phyloP scores from a whole-genome alignment of 2,888 invertebrate genomes.

The Nomada fabriciana region DNA sequence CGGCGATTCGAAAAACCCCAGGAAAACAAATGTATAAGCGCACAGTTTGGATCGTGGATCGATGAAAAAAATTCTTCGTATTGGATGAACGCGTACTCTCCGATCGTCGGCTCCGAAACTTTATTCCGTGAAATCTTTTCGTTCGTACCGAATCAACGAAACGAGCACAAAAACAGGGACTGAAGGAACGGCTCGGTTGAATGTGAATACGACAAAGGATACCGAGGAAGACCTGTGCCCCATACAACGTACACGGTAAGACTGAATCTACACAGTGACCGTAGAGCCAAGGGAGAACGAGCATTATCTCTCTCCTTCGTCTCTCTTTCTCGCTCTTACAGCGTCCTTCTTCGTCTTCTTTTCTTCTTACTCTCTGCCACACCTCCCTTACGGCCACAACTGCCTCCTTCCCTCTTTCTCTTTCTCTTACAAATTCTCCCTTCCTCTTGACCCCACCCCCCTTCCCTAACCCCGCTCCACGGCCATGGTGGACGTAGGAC shows the following conservation, averaged over 20 bases:
- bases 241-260: conserved; percentile 74
- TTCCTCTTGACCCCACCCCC: not conserved
- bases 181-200: conserved; percentile 48
- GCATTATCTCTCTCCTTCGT: conserved; percentile 65
- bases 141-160: conserved; percentile 48
- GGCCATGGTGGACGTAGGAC: conserved; percentile 63
- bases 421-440: conserved; percentile 30
- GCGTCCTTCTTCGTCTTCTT: conserved; percentile 53
- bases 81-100: not conserved
- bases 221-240: conserved; percentile 62
- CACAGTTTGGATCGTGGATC: not conserved
- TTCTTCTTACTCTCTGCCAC: conserved; percentile 56
- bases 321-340: conserved; percentile 54
- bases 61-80: conserved; percentile 24
- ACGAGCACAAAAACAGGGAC: conserved; percentile 57
- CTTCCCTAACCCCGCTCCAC: not conserved
- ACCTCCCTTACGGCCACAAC: conserved; percentile 50
- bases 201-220: conserved; percentile 63
- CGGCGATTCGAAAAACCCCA: not conserved
- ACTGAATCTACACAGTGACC: conserved; percentile 77
- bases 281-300: conserved; percentile 68
- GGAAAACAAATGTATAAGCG: not conserved
- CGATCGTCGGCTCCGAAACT: conserved; percentile 20
- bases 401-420: conserved; percentile 36
- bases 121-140: conserved; percentile 48